Evolutionary conservation across 92 coral and sea anemone species (phyloP).

Genomic region (Montipora capitata): DNA sequence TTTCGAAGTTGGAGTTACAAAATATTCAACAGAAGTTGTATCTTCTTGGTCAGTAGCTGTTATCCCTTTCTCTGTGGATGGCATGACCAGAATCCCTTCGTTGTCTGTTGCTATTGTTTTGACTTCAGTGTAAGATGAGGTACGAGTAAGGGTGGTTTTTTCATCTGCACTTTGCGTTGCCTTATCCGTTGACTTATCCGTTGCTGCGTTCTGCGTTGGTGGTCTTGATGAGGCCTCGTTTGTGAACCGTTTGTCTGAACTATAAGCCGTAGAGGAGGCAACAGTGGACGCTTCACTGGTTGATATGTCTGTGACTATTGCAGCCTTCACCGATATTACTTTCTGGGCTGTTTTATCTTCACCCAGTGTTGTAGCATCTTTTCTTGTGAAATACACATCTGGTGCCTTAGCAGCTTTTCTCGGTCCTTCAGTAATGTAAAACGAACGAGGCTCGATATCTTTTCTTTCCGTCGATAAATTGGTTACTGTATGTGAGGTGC

Average conservation of each 20-base stretch:
- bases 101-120: neutral
- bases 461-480: neutral
- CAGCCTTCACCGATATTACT: neutral
- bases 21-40: neutral
- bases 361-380: neutral
- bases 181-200: neutral
- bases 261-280: neutral
- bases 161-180: neutral
- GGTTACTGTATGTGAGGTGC: neutral
- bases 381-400: neutral
- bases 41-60: neutral
- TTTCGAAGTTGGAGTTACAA: neutral
- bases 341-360: neutral
- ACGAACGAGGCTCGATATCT: neutral
- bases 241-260: neutral
- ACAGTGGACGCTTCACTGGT: neutral
- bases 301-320: neutral
- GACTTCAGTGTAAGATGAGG: neutral
- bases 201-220: neutral
- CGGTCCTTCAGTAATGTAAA: neutral
- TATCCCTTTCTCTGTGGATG: neutral
- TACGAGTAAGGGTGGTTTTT: neutral
- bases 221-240: neutral
- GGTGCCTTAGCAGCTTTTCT: neutral
- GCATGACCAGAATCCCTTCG: neutral